phyloP scores from a whole-genome alignment of 2,113 vertebrate genomes.

The Oreocharis arfaki region DNA sequence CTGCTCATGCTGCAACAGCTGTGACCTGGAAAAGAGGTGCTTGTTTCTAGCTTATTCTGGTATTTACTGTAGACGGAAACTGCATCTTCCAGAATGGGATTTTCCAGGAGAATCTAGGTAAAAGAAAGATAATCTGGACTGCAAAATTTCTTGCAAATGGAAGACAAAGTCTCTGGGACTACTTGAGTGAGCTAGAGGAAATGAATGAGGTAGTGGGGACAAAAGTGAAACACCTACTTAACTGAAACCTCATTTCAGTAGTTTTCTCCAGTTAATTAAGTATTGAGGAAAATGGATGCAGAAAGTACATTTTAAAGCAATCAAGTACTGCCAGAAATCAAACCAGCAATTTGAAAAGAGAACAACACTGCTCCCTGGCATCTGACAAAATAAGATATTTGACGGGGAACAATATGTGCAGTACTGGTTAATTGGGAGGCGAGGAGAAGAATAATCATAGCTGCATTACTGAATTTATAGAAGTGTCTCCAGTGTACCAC shows the following conservation, averaged over 20 bases:
- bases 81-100: background rate
- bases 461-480: conserved; percentile 46
- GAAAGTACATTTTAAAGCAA: conserved; percentile 53
- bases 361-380: conserved; percentile 48
- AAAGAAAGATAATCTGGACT: background rate
- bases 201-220: conserved; percentile 21
- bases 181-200: background rate
- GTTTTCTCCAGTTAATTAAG: conserved; percentile 56
- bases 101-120: background rate
- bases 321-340: conserved; percentile 59
- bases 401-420: conserved; percentile 59
- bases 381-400: conserved; percentile 48
- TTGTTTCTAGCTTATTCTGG: background rate
- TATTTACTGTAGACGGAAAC: background rate
- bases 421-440: conserved; percentile 55
- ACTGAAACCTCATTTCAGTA: conserved; percentile 41
- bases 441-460: conserved; percentile 49
- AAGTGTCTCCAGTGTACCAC: background rate
- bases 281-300: conserved; percentile 51
- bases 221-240: conserved; percentile 48
- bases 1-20: background rate
- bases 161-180: background rate
- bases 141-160: background rate
- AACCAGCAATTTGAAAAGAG: conserved; percentile 56
- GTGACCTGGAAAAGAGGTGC: background rate